A percentile compares a stretch with the other conserved stretches of the same genome.
Evolutionary conservation across 2,888 invertebrate species (phyloP).

Genomic region (Rapana venosa): DNA sequence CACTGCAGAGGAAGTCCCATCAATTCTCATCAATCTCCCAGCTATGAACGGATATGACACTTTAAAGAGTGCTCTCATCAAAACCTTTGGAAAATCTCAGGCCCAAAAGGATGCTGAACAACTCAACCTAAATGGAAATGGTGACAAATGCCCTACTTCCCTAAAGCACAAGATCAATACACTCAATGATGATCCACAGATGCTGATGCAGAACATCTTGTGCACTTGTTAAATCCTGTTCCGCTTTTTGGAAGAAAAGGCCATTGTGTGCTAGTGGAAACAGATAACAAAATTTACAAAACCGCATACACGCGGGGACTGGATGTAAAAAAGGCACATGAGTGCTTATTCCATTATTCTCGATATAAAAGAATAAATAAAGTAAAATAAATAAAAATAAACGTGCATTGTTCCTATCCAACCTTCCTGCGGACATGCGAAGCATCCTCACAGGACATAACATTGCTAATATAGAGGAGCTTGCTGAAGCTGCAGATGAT

Average conservation of each 20-base stretch:
- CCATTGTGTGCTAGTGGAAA: too few relatives aligned
- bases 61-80: background rate
- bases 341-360: too few relatives aligned
- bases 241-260: too few relatives aligned
- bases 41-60: background rate
- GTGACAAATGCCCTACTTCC: slow-evolving; percentile 26
- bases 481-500: slow-evolving; percentile 31
- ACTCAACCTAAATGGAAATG: slow-evolving; percentile 32
- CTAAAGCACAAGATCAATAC: slow-evolving; percentile 29
- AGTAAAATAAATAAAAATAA: too few relatives aligned
- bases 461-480: background rate
- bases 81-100: slow-evolving; percentile 38
- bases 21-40: background rate
- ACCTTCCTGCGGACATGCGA: slow-evolving; percentile 24
- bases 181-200: slow-evolving; percentile 36
- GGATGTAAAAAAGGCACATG: too few relatives aligned
- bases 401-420: slow-evolving; percentile 31
- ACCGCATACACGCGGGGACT: too few relatives aligned
- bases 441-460: slow-evolving; percentile 18
- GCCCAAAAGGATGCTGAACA: slow-evolving; percentile 27
- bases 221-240: too few relatives aligned
- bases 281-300: too few relatives aligned
- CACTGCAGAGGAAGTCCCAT: slow-evolving; percentile 35
- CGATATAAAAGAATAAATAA: too few relatives aligned
- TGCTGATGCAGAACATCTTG: too few relatives aligned